These are phyloP conservation scores for Torymus texanus DNA, from an alignment of 2,888 invertebrate genomes.

Conservation along the genomic window DNA sequence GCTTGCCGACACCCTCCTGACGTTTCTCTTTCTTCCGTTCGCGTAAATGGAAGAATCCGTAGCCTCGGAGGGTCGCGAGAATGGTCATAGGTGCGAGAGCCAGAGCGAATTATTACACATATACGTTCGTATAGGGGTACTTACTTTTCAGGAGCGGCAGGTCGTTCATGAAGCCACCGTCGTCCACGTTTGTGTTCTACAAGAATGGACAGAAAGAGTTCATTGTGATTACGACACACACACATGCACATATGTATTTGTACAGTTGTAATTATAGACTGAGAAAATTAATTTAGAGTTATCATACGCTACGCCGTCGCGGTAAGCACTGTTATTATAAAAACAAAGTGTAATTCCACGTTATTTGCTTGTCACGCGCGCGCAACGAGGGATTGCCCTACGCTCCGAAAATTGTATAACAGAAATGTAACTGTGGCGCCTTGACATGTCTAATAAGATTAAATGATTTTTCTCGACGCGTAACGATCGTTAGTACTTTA, in stretches of 20 bases:
- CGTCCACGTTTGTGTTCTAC: conserved; percentile 89
- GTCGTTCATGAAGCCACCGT: conserved; percentile 93
- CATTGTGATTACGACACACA: conserved; percentile 11
- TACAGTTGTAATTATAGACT: conserved; percentile 1
- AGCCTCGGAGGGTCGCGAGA: too few species aligned
- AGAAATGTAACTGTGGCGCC: neutral
- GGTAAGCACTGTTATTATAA: neutral
- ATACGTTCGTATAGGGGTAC: conserved; percentile 70
- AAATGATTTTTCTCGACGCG: neutral
- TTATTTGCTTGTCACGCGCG: neutral
- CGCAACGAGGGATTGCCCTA: neutral
- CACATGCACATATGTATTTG: neutral
- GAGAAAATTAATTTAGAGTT: conserved; percentile 41
- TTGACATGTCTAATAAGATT: neutral
- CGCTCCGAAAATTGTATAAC: neutral
- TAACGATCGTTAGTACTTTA: neutral
- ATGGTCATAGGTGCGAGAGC: neutral
- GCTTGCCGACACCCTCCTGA: neutral
- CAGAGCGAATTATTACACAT: conserved; percentile 10
- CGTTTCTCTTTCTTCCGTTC: too few species aligned
- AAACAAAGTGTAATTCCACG: conserved; percentile 3
- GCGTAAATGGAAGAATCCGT: too few species aligned
- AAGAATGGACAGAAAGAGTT: conserved; percentile 64
- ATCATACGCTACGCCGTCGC: neutral
- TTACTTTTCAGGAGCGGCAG: conserved; percentile 93